Conservation (phyloP, 2,888 invertebrate species). For the Platycheirus rosarum region DNA sequence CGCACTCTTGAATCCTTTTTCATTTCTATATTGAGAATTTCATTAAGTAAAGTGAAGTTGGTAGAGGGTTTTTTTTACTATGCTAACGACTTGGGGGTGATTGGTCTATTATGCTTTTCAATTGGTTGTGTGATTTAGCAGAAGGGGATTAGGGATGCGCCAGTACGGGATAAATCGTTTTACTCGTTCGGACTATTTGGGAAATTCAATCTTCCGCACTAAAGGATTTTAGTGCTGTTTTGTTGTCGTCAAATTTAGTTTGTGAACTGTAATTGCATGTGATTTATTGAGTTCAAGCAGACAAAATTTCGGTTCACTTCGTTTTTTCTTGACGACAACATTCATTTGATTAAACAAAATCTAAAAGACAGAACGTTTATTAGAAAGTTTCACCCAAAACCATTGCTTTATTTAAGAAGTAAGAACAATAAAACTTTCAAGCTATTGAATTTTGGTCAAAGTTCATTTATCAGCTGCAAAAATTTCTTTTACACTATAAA, state of each 20-base stretch:
- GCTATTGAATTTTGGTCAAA: too few relatives aligned
- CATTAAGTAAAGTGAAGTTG: conserved; percentile 68
- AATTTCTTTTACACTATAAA: too few relatives aligned
- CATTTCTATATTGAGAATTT: conserved; percentile 35
- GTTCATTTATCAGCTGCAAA: too few relatives aligned
- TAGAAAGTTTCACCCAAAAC: too few relatives aligned
- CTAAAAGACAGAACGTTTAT: too few relatives aligned
- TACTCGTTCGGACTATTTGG: conserved; percentile 14
- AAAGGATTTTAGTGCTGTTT: conserved; percentile 59
- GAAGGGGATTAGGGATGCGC: conserved; percentile 32
- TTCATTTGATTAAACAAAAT: background rate
- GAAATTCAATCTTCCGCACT: conserved; percentile 67
- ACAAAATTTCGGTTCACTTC: background rate
- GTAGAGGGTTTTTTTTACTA: conserved; percentile 40
- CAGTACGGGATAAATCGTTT: conserved; percentile 45
- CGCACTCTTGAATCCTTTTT: conserved; percentile 51
- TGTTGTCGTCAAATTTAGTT: conserved; percentile 51
- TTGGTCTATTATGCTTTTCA: conserved; percentile 62
- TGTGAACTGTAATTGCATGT: conserved; percentile 59
- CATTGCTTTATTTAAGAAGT: too few relatives aligned
- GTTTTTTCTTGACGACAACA: background rate
- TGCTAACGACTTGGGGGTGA: conserved; percentile 37
- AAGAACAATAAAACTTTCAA: too few relatives aligned
- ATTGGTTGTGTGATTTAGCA: conserved; percentile 41
- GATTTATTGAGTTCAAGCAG: conserved; percentile 52